Evolutionary conservation across 1,140 invertebrate species (phyloP).

Genomic region (Plectrocnemia conspersa): DNA sequence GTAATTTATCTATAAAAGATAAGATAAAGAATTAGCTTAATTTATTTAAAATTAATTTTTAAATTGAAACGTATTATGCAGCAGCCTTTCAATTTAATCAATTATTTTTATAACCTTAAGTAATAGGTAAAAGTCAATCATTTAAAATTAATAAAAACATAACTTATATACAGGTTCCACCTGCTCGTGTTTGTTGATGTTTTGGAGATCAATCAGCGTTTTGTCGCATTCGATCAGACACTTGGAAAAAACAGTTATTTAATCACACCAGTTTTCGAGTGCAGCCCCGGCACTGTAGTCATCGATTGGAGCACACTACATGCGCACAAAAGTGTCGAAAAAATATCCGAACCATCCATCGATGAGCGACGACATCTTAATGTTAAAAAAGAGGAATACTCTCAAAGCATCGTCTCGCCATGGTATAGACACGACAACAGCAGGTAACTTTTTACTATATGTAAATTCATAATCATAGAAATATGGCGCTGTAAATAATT

Average conservation of each 20-base stretch:
- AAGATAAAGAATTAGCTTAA: no score
- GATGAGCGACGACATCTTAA: conserved; percentile 54
- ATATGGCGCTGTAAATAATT: not conserved
- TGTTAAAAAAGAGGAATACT: conserved; percentile 58
- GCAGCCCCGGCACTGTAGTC: conserved; percentile 33
- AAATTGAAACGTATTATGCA: no score
- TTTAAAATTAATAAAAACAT: no score
- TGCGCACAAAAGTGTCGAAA: conserved; percentile 38
- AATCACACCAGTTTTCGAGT: conserved; percentile 62
- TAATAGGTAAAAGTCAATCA: no score
- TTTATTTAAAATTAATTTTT: no score
- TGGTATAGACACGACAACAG: conserved; percentile 66
- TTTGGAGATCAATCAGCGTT: conserved; percentile 70
- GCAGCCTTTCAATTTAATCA: no score
- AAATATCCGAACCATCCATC: conserved; percentile 40
- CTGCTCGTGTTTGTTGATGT: conserved; percentile 61
- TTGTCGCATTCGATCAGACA: conserved; percentile 63
- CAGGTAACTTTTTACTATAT: not conserved
- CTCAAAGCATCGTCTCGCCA: conserved; percentile 75
- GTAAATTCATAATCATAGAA: conserved; percentile 1
- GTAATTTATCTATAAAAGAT: no score
- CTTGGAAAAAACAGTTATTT: conserved; percentile 65
- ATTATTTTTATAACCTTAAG: no score
- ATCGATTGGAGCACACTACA: conserved; percentile 65
- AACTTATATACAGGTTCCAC: conserved; percentile 64